phyloP scores from a whole-genome alignment of 2,888 invertebrate species.

The Erebia aethiops region DNA sequence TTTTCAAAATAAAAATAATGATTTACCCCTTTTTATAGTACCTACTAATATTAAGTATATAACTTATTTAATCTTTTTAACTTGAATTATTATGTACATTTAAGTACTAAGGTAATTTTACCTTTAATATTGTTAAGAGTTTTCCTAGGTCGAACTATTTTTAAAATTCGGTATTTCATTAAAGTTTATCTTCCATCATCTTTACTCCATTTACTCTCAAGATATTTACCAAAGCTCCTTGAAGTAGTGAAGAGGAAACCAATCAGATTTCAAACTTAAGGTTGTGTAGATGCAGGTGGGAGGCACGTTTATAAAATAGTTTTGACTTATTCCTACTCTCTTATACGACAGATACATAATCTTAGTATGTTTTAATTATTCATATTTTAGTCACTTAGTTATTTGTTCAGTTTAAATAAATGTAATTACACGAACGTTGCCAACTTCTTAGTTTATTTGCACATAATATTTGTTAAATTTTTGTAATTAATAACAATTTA shows the following conservation, averaged over 20 bases:
- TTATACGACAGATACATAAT: constrained; percentile 54
- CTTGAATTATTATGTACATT: constrained; percentile 36
- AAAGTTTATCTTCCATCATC: constrained; percentile 18
- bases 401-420: constrained; percentile 77
- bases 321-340: constrained; percentile 50
- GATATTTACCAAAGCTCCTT: constrained; percentile 32
- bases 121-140: constrained; percentile 39
- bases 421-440: constrained; percentile 78
- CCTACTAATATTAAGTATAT: constrained; percentile 28
- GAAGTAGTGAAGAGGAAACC: constrained; percentile 15
- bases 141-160: constrained; percentile 39
- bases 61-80: constrained; percentile 36
- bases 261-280: constrained; percentile 44
- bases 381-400: constrained; percentile 78
- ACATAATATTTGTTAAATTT: constrained; percentile 75
- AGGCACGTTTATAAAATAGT: constrained; percentile 50
- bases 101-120: constrained; percentile 35
- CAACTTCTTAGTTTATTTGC: constrained; percentile 82
- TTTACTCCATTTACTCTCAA: constrained; percentile 21
- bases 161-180: constrained; percentile 24
- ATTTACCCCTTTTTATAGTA: constrained; percentile 37
- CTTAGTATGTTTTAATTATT: constrained; percentile 71
- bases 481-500: constrained; percentile 78
- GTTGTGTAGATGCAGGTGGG: constrained; percentile 62
- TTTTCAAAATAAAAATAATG: constrained; percentile 31